A percentile compares a stretch with the other conserved stretches of the same genome.
Evolutionary conservation across 2,888 invertebrate genomes (phyloP).

Genomic region (Ethmia dodecea): DNA sequence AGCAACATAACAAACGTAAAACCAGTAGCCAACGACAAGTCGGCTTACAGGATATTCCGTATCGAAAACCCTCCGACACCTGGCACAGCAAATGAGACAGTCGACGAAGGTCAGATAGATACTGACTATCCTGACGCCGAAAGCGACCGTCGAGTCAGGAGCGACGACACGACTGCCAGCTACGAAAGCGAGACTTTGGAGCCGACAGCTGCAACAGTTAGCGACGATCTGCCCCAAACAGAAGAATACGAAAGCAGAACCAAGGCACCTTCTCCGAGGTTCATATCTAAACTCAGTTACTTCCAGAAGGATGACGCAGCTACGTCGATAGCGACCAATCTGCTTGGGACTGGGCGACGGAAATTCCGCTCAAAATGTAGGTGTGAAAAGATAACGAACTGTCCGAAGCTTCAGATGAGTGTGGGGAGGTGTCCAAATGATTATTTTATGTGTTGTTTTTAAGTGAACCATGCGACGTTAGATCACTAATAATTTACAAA

Average conservation of each 20-base stretch:
- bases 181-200: slow-evolving; percentile 26
- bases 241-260: slow-evolving; percentile 24
- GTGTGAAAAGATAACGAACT: slow-evolving; percentile 69
- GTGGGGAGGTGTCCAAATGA: slow-evolving; percentile 68
- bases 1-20: slow-evolving; percentile 50
- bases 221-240: slow-evolving; percentile 21
- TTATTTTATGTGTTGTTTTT: slow-evolving; percentile 68
- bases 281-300: slow-evolving; percentile 50
- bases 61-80: slow-evolving; percentile 40
- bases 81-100: slow-evolving; percentile 17
- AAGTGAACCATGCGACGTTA: too few species aligned
- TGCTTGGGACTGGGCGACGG: slow-evolving; percentile 43
- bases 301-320: slow-evolving; percentile 30
- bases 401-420: slow-evolving; percentile 64
- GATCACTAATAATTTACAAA: too few species aligned
- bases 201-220: slow-evolving; percentile 26
- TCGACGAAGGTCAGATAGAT: neutral
- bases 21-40: slow-evolving; percentile 25
- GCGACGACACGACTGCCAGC: slow-evolving; percentile 18
- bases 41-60: slow-evolving; percentile 26
- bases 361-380: slow-evolving; percentile 57
- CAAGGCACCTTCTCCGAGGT: slow-evolving; percentile 30
- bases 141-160: slow-evolving; percentile 15
- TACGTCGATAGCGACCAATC: slow-evolving; percentile 36
- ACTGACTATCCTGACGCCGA: too few species aligned